A percentile compares a stretch with the other conserved stretches of the same genome.
Evolutionary conservation across 2,113 vertebrate species (phyloP).

Genomic region (Acanthisitta chloris): DNA sequence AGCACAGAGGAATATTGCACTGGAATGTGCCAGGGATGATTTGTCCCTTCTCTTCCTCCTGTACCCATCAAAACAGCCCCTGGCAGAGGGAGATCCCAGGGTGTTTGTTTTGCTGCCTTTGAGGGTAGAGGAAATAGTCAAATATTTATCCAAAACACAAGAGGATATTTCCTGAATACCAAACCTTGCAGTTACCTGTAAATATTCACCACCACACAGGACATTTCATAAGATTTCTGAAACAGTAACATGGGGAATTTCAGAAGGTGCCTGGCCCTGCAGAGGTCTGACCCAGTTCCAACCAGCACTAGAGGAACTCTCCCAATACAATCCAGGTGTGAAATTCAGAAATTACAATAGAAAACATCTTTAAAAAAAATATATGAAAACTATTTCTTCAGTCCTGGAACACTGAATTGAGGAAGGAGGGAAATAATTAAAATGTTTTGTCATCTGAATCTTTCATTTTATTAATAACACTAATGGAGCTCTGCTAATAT

Average conservation of each 20-base stretch:
- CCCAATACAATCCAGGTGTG: not conserved
- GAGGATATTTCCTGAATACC: not conserved
- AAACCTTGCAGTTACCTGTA: not conserved
- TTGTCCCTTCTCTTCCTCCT: not conserved
- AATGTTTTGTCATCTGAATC: not conserved
- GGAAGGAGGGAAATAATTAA: conserved; percentile 37
- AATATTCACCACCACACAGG: not conserved
- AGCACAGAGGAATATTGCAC: not conserved
- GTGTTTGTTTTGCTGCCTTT: not conserved
- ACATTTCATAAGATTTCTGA: not conserved
- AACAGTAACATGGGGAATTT: not conserved
- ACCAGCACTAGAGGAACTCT: not conserved
- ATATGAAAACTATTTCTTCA: not conserved
- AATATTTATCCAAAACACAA: not conserved
- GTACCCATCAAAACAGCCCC: not conserved
- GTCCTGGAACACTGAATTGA: not conserved
- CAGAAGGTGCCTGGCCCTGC: not conserved
- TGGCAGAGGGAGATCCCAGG: not conserved
- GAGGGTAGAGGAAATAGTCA: not conserved
- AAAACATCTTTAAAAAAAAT: rapidly evolving
- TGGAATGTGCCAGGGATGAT: not conserved
- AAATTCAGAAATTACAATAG: not conserved
- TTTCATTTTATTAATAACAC: conserved; percentile 12
- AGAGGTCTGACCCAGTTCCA: not conserved
- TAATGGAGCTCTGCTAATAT: not conserved